Evolutionary conservation across 2,888 invertebrate species (phyloP).

Genomic region (Lomographa bimaculata): DNA sequence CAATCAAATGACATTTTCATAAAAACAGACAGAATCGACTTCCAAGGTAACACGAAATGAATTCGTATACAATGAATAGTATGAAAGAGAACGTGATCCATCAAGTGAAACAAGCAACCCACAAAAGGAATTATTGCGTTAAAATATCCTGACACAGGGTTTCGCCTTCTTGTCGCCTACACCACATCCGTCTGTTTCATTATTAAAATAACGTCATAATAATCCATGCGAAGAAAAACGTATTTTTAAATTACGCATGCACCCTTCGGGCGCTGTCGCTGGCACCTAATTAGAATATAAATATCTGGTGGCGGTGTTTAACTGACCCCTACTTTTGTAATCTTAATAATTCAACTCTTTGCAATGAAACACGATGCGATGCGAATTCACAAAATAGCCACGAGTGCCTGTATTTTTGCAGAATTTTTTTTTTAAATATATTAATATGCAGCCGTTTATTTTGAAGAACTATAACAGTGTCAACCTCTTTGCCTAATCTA

Average conservation of each 20-base stretch:
- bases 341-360: constrained; percentile 58
- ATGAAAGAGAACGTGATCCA: constrained; percentile 36
- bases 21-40: constrained; percentile 18
- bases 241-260: constrained; percentile 71
- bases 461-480: background rate
- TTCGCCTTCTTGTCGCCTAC: constrained; percentile 43
- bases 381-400: constrained; percentile 43
- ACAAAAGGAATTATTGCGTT: constrained; percentile 25
- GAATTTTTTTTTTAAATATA: constrained; percentile 8
- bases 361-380: constrained; percentile 47
- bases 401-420: constrained; percentile 41
- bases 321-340: constrained; percentile 70
- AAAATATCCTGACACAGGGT: constrained; percentile 21
- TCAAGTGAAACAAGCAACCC: constrained; percentile 31
- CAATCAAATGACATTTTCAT: constrained; percentile 40
- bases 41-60: constrained; percentile 30
- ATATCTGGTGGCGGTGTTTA: constrained; percentile 67
- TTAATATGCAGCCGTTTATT: constrained; percentile 8
- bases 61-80: constrained; percentile 15
- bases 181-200: constrained; percentile 46
- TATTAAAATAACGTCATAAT: constrained; percentile 63
- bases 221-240: constrained; percentile 57
- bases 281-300: constrained; percentile 78
- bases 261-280: constrained; percentile 64
- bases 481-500: too few species aligned